Conservation (phyloP, 2,797 vertebrate species). For the Scolopax bukidnonensis region DNA sequence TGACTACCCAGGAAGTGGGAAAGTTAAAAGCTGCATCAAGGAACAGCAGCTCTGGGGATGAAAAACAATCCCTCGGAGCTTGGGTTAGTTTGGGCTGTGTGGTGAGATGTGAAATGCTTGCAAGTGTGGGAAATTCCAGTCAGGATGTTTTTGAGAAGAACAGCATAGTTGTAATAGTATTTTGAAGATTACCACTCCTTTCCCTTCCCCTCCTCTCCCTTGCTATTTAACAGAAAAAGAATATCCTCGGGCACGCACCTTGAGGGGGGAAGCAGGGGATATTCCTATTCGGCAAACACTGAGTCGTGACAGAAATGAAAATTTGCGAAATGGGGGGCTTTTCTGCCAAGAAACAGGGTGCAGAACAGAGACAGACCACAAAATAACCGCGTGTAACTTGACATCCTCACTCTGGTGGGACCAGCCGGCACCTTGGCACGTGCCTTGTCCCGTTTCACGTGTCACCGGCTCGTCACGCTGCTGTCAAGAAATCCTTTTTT, state of each 20-base stretch:
- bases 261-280: background rate
- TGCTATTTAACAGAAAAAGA: background rate
- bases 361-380: background rate
- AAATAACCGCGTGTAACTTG: background rate
- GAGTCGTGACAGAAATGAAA: background rate
- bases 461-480: background rate
- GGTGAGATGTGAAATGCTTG: background rate
- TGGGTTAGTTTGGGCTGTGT: background rate
- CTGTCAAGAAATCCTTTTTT: background rate
- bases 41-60: background rate
- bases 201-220: background rate
- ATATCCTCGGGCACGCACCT: background rate
- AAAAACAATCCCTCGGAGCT: background rate
- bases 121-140: background rate
- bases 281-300: background rate
- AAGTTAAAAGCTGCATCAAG: constrained; percentile 14
- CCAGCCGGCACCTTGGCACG: background rate
- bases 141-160: background rate
- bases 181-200: background rate
- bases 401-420: background rate
- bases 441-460: background rate
- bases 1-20: constrained; percentile 11
- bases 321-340: background rate
- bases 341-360: background rate
- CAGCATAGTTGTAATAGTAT: background rate